Conservation (phyloP, 2,797 vertebrate species). For the Thamnophis elegans region DNA sequence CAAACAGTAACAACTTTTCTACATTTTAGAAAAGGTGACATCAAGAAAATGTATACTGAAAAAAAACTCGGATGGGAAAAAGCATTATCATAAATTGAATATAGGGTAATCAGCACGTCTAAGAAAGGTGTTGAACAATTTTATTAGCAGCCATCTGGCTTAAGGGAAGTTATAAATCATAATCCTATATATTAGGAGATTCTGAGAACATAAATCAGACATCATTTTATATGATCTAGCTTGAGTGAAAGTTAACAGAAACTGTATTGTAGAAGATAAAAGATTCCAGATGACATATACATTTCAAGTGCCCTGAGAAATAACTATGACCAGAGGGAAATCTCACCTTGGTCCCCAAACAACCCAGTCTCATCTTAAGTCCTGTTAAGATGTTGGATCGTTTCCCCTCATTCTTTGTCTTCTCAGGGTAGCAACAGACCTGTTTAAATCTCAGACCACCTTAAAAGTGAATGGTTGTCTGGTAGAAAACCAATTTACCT, state of each 20-base stretch:
- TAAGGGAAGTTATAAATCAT: not conserved
- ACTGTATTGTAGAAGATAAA: not conserved
- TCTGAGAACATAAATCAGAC: not conserved
- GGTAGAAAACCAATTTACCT: not conserved
- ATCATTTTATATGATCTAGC: not conserved
- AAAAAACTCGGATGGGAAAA: not conserved
- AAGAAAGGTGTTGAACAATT: not conserved
- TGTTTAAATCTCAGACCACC: not conserved
- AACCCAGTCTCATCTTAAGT: not conserved
- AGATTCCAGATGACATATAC: not conserved
- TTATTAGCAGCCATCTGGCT: not conserved
- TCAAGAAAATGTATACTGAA: not conserved
- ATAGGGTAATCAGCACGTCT: not conserved
- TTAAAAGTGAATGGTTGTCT: not conserved
- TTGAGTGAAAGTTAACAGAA: not conserved
- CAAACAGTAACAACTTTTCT: not conserved
- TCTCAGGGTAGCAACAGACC: not conserved
- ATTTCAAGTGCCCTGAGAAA: not conserved
- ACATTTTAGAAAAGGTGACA: not conserved
- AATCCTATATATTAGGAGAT: not conserved
- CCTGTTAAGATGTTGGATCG: not conserved
- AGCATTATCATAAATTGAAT: not conserved
- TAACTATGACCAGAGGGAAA: not conserved
- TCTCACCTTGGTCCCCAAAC: not conserved
- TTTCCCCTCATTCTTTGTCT: not conserved